phyloP scores from a whole-genome alignment of 2,797 vertebrate species.

The Falco peregrinus region DNA sequence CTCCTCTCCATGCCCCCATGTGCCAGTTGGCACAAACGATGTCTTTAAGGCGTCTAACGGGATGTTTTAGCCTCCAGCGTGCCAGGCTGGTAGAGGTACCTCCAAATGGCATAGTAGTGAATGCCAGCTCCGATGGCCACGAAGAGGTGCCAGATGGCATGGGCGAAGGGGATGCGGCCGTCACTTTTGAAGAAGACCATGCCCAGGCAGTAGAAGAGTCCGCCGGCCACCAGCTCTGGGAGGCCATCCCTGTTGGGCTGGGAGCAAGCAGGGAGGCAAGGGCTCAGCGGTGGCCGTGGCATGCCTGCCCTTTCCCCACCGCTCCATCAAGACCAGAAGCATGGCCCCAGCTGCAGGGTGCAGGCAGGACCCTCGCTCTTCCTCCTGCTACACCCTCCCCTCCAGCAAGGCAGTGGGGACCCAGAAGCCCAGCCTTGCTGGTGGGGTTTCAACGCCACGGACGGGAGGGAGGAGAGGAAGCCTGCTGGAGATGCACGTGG shows the following conservation, averaged over 20 bases:
- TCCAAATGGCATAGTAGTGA: slow-evolving; percentile 98
- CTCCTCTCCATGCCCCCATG: background rate
- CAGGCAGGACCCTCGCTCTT: background rate
- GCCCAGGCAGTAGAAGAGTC: slow-evolving; percentile 90
- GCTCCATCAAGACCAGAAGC: background rate
- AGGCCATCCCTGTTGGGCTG: slow-evolving; percentile 91
- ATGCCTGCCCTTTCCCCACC: rapidly evolving
- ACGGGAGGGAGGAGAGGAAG: background rate
- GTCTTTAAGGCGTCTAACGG: slow-evolving; percentile 69
- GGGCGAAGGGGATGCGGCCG: slow-evolving; percentile 92
- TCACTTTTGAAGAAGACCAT: slow-evolving; percentile 97
- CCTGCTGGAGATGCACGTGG: rapidly evolving
- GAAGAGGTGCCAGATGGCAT: slow-evolving; percentile 97
- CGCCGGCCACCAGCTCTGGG: slow-evolving; percentile 88
- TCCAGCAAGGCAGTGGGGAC: background rate
- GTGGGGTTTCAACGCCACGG: rapidly evolving
- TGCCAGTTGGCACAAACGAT: background rate
- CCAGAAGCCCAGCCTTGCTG: background rate
- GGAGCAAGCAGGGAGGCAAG: background rate
- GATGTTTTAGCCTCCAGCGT: slow-evolving; percentile 79
- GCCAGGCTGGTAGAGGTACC: slow-evolving; percentile 86
- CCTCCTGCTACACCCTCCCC: background rate
- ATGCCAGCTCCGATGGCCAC: slow-evolving; percentile 90
- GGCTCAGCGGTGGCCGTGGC: background rate
- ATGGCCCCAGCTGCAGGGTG: background rate